Evolutionary conservation across 2,797 vertebrate genomes (phyloP).

Genomic region (Pipistrellus nathusii): DNA sequence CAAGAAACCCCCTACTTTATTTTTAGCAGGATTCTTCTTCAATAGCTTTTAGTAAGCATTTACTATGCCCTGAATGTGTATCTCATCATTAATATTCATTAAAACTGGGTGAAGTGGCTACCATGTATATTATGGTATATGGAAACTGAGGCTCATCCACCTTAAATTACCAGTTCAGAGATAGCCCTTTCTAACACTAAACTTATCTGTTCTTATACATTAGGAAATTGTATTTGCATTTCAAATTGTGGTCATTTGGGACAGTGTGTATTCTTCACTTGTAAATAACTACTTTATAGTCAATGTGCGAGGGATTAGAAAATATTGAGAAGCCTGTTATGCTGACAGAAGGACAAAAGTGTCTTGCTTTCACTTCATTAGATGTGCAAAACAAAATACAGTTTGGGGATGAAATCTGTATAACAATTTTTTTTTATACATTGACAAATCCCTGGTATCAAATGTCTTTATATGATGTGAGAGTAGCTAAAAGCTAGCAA

Average conservation of each 20-base stretch:
- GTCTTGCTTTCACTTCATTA: not conserved
- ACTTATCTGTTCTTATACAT: not conserved
- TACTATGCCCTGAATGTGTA: not conserved
- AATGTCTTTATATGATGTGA: not conserved
- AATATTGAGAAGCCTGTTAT: slow-evolving; percentile 27
- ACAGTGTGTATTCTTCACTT: not conserved
- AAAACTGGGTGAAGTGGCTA: not conserved
- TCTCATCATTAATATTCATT: slow-evolving; percentile 11
- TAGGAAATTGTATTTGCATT: slow-evolving; percentile 41
- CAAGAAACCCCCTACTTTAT: not conserved
- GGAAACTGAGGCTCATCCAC: not conserved
- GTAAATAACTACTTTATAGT: slow-evolving; percentile 57
- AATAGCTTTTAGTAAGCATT: not conserved
- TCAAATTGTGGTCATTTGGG: not conserved
- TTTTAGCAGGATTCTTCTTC: not conserved
- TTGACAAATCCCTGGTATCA: not conserved
- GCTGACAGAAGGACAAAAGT: not conserved
- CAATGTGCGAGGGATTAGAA: not conserved
- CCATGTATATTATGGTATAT: not conserved
- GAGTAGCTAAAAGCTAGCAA: not conserved
- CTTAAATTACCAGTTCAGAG: not conserved
- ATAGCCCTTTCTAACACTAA: not conserved
- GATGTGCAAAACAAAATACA: slow-evolving; percentile 18
- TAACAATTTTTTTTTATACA: slow-evolving; percentile 11
- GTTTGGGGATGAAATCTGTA: not conserved